Evolutionary conservation across 1,140 invertebrate genomes (phyloP).

Genomic region (Luehdorfia chinensis): DNA sequence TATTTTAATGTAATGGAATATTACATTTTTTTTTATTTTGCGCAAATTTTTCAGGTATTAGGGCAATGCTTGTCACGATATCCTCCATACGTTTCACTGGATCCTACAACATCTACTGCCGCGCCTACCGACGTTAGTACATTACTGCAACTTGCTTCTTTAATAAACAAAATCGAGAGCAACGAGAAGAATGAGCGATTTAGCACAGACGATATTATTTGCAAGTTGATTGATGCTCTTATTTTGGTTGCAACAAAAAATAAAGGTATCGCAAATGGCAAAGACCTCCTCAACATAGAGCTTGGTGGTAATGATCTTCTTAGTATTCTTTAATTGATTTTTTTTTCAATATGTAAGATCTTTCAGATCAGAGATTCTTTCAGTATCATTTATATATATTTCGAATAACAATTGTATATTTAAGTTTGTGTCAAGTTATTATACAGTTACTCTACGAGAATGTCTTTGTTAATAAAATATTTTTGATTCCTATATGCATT

Average conservation of each 20-base stretch:
- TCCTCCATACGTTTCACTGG: conserved; percentile 11
- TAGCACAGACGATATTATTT: conserved; percentile 13
- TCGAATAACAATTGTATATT: background rate
- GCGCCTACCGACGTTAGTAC: conserved; percentile 5
- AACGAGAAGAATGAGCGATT: conserved; percentile 6
- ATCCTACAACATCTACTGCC: background rate
- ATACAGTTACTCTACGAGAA: too few relatives aligned
- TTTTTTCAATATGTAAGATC: background rate
- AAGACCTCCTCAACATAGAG: conserved; percentile 14
- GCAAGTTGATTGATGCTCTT: conserved; percentile 15
- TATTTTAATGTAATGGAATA: background rate
- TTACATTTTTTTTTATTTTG: conserved; percentile 6
- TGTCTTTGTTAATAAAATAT: too few relatives aligned
- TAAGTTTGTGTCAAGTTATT: background rate
- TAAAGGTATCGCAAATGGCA: background rate
- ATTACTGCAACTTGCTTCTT: background rate
- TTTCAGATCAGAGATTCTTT: background rate
- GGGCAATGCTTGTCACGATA: conserved; percentile 21
- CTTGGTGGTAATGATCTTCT: conserved; percentile 15
- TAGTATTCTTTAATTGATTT: conserved; percentile 2
- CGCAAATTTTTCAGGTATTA: conserved; percentile 15
- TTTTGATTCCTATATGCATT: too few relatives aligned
- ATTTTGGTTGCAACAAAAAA: conserved; percentile 10
- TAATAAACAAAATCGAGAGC: conserved; percentile 9
- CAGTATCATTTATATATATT: background rate